A percentile compares a stretch with the other conserved stretches of the same genome.
Conservation (phyloP, 2,113 vertebrate species). For the Hoplias malabaricus region DNA sequence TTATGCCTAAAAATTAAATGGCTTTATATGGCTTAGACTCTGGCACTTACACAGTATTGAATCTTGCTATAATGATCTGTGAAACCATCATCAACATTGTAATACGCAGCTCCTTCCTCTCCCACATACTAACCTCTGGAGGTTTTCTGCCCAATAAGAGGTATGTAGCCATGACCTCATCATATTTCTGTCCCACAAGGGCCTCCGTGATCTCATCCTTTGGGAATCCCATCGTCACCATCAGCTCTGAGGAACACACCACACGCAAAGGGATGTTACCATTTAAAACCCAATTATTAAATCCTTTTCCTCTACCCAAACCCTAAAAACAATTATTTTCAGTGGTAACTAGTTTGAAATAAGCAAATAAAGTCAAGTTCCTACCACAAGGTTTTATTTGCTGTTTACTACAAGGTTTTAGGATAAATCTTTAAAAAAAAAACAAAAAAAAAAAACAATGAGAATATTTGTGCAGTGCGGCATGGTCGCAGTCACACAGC, state of each 20-base stretch:
- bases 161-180: constrained; percentile 97
- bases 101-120: not conserved
- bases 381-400: no score
- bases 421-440: no score
- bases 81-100: not conserved
- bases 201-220: constrained; percentile 95
- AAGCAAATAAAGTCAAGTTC: no score
- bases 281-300: not conserved
- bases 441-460: no score
- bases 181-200: constrained; percentile 88
- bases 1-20: no score
- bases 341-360: no score
- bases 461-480: no score
- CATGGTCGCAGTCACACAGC: no score
- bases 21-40: no score
- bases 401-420: not conserved
- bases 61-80: no score
- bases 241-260: constrained; percentile 78
- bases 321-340: no score
- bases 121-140: constrained; percentile 81
- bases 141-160: constrained; percentile 92
- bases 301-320: not conserved
- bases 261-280: not conserved
- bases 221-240: constrained; percentile 98
- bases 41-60: no score